Base-by-base conservation (phyloP, 2,797 vertebrate genomes). In the Chrosomus eos region DNA sequence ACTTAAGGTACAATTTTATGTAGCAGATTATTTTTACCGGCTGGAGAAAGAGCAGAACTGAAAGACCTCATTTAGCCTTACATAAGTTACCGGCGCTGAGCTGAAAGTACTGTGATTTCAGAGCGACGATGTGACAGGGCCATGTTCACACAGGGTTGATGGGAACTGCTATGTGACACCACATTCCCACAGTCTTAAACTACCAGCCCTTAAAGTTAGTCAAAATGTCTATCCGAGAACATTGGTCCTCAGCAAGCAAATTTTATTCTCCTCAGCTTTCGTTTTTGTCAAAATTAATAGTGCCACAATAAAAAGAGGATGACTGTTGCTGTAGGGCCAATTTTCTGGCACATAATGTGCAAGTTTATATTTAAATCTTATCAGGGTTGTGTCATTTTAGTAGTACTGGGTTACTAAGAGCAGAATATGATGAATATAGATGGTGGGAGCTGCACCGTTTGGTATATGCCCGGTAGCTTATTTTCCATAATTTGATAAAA, bases 51-150 rank as follows among this genome's bases (percentile, higher is more conserved):
- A 67, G 23, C 45, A 62, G 55, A 43, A 33, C 55, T 6, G 31
- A 53, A 75, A 67, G 45, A 83, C 33, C 33, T 76, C 33, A 83
- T 75, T 83, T 83, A 83, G 60, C 72, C 72, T 76, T 40, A 76
- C 81, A 83, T 53, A 76, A 76, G 72, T 76, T 74, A 40, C 60
- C 6, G 0, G 81, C 16, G 1, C 68, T 53, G 43, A 76, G 60
- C 72, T 66, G 72, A 83, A 66, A 67, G 60, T 40, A 55, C 81
- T 53, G 71, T 13, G 60, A 51, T 40, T 66, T 83, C 45, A 66
- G 8, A 21, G 60, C 53, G 33, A 51, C 11, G 33, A 76, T 53
- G 23, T 76, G 72, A 76, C 81, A 83, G 72, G 60, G 33, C 18
- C 18, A 64, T 62, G 48, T 76, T 83, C 45, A 55, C 60, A 75